Base-by-base conservation (phyloP, 2,888 invertebrate genomes). In the Polyommatus icarus region DNA sequence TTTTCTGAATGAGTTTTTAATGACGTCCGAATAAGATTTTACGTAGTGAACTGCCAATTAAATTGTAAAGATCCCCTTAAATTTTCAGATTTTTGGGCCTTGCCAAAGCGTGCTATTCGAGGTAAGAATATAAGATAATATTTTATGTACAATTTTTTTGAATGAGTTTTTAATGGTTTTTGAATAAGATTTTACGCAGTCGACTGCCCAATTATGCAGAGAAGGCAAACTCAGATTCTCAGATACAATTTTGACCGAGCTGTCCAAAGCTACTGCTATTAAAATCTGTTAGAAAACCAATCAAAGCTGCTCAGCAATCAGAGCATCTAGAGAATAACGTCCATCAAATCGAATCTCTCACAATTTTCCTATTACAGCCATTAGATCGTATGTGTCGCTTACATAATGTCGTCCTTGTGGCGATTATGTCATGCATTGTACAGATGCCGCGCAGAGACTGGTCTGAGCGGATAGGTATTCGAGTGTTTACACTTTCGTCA, bases 401-500 rank as follows among this genome's bases (percentile, higher is more conserved):
- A 67, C 67, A 67, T 32, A 67, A 67, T 67, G 20, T 61, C 67
- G 67, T 67, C 67, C 67, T 67, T 67, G 67, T 32, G 15, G 67
- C 1, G 67, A 67, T 67, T 67, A 67, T 67, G 67, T 67, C 67
- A 67, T 67, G 67, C 15, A 67, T 67, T 67, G 67, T 61, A 15
- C 29, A 18, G 32, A 67, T 15, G 67, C 59, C 59, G 10, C 24
- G 12, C 67, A n/a, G 20, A 32, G 67, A 67, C 67, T 32, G 29
- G 15, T 67, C 67, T 32, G 67, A 29, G 29, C 67, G 29, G 67
- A 20, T 61, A 61, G 24, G 67, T 32, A 67, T 61, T 61, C 54
- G 54, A 54, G 54, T 54, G 54, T 54, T 54, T 54, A 54, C 54
- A 54, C 54, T 54, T 54, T 54, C 46, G 10, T 46, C 46, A 46